These are phyloP conservation scores for Cephus spinipes DNA, from an alignment of 2,888 invertebrate species.

Conservation along the genomic window DNA sequence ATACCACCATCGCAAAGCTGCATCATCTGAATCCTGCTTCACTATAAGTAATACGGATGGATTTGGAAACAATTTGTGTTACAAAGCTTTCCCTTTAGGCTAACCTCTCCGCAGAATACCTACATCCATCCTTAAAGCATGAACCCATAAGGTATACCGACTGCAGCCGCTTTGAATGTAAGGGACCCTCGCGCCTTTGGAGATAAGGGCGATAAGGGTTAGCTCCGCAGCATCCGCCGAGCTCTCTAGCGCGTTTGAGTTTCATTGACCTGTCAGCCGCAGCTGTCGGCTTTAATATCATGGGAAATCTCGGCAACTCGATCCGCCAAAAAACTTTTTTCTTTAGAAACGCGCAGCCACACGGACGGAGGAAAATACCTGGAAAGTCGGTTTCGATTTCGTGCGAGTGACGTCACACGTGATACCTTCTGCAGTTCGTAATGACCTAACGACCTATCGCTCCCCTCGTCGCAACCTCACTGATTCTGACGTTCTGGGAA, in stretches of 20 bases:
- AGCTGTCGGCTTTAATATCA: background rate
- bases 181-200: background rate
- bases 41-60: background rate
- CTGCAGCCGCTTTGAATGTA: background rate
- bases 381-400: background rate
- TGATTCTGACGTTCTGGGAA: background rate
- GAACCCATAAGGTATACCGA: background rate
- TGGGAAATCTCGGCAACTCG: background rate
- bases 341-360: background rate
- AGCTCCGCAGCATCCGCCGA: background rate
- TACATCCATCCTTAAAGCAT: too few relatives aligned
- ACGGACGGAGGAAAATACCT: background rate
- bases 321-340: background rate
- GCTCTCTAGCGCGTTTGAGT: background rate
- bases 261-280: conserved; percentile 1
- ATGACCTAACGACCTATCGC: background rate
- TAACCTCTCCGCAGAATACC: too few relatives aligned
- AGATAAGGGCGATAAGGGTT: background rate
- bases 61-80: too few relatives aligned
- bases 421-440: background rate
- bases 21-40: too few relatives aligned
- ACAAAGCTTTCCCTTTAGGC: too few relatives aligned
- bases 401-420: background rate
- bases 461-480: background rate
- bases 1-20: too few relatives aligned